Evolutionary conservation across 2,797 vertebrate species (phyloP).

Genomic region (Miichthys miiuy): DNA sequence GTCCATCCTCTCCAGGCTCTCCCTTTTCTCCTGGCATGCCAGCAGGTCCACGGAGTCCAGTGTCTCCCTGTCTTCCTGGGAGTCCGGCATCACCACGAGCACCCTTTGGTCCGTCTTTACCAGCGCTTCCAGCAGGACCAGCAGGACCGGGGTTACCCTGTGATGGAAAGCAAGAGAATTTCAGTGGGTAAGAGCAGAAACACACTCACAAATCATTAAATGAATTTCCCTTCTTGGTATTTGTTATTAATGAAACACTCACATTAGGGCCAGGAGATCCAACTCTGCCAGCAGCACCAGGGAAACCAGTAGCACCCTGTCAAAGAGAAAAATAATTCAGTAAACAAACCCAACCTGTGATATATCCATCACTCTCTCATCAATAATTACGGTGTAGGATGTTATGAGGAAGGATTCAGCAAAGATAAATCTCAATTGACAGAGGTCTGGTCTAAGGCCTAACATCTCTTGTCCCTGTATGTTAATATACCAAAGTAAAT

Average conservation of each 20-base stretch:
- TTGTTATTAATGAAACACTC: conserved; percentile 72
- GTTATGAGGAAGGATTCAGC: background rate
- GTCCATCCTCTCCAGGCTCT: conserved; percentile 91
- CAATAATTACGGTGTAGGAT: background rate
- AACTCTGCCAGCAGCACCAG: conserved; percentile 95
- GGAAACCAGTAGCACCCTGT: conserved; percentile 96
- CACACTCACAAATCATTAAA: background rate
- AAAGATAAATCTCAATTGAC: background rate
- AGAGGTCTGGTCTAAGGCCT: background rate
- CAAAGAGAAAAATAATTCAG: conserved; percentile 37
- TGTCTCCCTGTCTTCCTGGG: conserved; percentile 91
- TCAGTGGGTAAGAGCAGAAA: conserved; percentile 4
- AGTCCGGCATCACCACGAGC: conserved; percentile 90
- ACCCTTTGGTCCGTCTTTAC: conserved; percentile 98
- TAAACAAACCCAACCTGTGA: background rate
- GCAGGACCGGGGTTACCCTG: conserved; percentile 95
- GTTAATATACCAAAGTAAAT: background rate
- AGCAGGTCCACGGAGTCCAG: conserved; percentile 90
- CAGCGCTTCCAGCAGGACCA: conserved; percentile 89
- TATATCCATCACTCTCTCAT: background rate
- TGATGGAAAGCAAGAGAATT: conserved; percentile 22
- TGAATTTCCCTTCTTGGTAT: background rate
- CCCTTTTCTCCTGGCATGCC: conserved; percentile 93
- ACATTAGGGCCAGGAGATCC: conserved; percentile 95
- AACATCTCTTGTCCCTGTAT: background rate